Evolutionary conservation across 2,797 vertebrate species (phyloP), one percentile per base, ranked within the genome.

Genomic region (Aulostomus chinensis): DNA sequence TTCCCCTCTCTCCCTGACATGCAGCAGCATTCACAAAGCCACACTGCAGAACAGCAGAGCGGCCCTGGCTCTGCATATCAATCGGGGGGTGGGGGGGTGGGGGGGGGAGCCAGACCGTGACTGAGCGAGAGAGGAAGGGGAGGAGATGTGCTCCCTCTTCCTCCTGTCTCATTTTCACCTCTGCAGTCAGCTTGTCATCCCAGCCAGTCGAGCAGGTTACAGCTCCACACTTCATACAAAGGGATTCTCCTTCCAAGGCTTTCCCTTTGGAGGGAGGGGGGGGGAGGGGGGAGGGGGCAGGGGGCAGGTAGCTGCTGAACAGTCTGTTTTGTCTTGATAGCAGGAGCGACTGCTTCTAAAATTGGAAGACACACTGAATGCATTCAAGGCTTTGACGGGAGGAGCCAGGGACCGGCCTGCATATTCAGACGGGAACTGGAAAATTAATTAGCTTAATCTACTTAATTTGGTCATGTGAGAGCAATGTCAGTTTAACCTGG

Each of bases 21-120:
- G 78, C 78, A 71, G 75, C 75, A 67, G 53, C 52, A 26, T 80
- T 88, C 86, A 78, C 65, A 86, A 85, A 86, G 69, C 71, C 86
- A 89, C 81, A 88, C 91, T 88, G 90, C 91, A 90, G 89, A 89
- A 86, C 82, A n/a, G n/a, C n/a, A 71, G 61, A 70, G 53, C 21
- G 4, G 38, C 76, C 45, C 80, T 81, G 80, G 74, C 70, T 73
- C 74, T 73, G 86, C 80, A 91, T 91, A 89, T 84, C 64, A 88
- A 92, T 87, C 68, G 84, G 37, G 35, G 12, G 50, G 29, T 11
- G 18, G 29, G 61, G 4, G 12, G 84, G 37, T 35, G 12, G 50
- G 29, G 12, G 18, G 29, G 61, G 4, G 12, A 18, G 17, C 1
- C 9, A 35, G 48, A 11, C 14, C 24, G 15, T n/a, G 39, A 41